Conservation (phyloP, 2,888 invertebrate genomes). For the Drosophila prolongata region DNA sequence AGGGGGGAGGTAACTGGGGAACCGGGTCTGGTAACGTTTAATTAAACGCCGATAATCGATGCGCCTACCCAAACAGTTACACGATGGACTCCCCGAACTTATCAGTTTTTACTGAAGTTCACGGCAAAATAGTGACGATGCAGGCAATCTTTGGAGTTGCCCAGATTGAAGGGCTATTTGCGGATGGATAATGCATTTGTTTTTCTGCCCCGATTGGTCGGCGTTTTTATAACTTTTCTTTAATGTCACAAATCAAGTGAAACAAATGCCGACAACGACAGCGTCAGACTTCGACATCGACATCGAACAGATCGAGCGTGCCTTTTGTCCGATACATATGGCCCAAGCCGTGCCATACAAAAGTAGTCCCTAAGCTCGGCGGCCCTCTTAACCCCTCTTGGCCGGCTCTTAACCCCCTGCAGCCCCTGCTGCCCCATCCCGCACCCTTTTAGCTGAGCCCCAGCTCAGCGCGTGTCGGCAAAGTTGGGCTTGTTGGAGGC, state of each 20-base stretch:
- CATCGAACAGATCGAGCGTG: slow-evolving; percentile 68
- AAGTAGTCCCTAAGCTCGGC: slow-evolving; percentile 4
- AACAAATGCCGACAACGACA: slow-evolving; percentile 66
- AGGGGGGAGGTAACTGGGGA: neutral
- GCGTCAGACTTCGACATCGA: slow-evolving; percentile 1
- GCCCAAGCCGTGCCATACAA: neutral
- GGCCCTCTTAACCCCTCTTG: slow-evolving; percentile 3
- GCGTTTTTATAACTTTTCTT: slow-evolving; percentile 70
- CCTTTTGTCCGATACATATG: slow-evolving; percentile 63
- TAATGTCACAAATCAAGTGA: slow-evolving; percentile 78
- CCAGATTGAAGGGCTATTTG: slow-evolving; percentile 29
- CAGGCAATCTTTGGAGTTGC: slow-evolving; percentile 1
- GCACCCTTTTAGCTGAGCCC: slow-evolving; percentile 24
- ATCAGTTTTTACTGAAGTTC: slow-evolving; percentile 59
- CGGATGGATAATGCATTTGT: slow-evolving; percentile 55
- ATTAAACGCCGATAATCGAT: slow-evolving; percentile 75
- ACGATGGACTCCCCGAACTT: slow-evolving; percentile 41
- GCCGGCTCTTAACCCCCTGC: neutral
- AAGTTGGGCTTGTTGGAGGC: slow-evolving; percentile 43
- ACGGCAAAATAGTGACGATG: slow-evolving; percentile 40
- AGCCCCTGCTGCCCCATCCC: slow-evolving; percentile 3
- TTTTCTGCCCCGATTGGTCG: slow-evolving; percentile 45
- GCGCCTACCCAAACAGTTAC: slow-evolving; percentile 65
- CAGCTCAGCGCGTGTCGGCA: slow-evolving; percentile 65
- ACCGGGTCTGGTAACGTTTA: slow-evolving; percentile 51